These are phyloP conservation scores for Zosterops lateralis DNA, from an alignment of 2,113 vertebrate species.

Conservation along the genomic window DNA sequence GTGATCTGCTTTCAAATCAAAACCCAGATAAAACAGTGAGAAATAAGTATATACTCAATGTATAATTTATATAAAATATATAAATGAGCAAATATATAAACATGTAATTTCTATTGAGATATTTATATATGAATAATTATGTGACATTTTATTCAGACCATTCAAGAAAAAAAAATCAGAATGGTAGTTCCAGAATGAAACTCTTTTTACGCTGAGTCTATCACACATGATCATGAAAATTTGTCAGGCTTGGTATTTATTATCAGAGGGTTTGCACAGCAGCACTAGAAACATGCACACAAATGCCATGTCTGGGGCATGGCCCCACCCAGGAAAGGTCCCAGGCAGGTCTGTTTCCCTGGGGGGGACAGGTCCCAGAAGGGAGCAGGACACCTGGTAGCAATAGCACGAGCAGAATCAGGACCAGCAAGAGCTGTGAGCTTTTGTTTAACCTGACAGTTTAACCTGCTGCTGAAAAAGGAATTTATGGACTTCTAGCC, in stretches of 20 bases:
- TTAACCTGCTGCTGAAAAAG: conserved; percentile 56
- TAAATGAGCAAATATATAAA: neutral
- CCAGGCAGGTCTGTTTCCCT: neutral
- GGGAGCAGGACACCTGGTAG: conserved; percentile 17
- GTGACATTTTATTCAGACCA: neutral
- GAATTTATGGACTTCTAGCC: conserved; percentile 49
- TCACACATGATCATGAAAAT: neutral
- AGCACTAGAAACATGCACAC: neutral
- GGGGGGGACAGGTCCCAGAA: neutral
- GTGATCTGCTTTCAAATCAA: neutral
- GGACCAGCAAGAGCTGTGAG: conserved; percentile 13
- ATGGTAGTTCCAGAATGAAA: neutral
- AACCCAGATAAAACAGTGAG: neutral
- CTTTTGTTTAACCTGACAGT: conserved; percentile 54
- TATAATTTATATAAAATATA: neutral
- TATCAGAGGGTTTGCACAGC: neutral
- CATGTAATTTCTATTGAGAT: neutral
- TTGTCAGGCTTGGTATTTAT: neutral
- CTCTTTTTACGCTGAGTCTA: neutral
- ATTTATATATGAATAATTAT: neutral
- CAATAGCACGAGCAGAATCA: conserved; percentile 19
- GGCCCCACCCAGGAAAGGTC: neutral
- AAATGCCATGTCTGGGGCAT: neutral
- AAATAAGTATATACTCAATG: neutral
- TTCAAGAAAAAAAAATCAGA: neutral